These are phyloP conservation scores for Sebastes iracundus DNA, from an alignment of 2,797 vertebrate genomes.

Conservation along the genomic window DNA sequence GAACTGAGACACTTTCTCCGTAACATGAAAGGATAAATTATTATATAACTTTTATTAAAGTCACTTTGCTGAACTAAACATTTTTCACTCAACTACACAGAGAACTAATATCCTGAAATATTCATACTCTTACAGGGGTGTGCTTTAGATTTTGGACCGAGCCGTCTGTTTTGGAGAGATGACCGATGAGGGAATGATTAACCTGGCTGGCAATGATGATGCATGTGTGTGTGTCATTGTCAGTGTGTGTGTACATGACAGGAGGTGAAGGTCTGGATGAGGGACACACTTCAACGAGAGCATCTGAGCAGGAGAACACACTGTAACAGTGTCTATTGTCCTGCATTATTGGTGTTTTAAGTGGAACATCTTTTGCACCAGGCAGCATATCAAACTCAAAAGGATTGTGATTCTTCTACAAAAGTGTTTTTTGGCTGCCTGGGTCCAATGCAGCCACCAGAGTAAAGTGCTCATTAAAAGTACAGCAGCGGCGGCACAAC, in stretches of 20 bases:
- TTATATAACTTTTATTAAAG: not conserved
- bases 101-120: constrained; percentile 22
- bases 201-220: constrained; percentile 39
- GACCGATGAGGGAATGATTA: constrained; percentile 79
- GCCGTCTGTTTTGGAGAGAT: constrained; percentile 53
- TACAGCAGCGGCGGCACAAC: constrained; percentile 18
- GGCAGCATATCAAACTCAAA: not conserved
- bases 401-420: not conserved
- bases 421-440: constrained; percentile 27
- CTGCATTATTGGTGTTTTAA: not conserved
- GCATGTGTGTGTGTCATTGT: constrained; percentile 5
- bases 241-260: constrained; percentile 43
- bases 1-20: not conserved
- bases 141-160: constrained; percentile 8
- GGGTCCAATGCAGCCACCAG: constrained; percentile 20
- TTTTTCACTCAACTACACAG: not conserved
- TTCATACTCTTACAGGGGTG: constrained; percentile 8
- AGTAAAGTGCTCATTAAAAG: constrained; percentile 34
- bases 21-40: constrained; percentile 19
- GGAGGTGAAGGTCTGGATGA: constrained; percentile 69
- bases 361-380: not conserved
- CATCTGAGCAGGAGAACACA: constrained; percentile 12
- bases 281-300: constrained; percentile 22
- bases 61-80: constrained; percentile 5
- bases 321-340: not conserved